Conservation (phyloP, 2,797 vertebrate species). For the Myotis daubentonii region DNA sequence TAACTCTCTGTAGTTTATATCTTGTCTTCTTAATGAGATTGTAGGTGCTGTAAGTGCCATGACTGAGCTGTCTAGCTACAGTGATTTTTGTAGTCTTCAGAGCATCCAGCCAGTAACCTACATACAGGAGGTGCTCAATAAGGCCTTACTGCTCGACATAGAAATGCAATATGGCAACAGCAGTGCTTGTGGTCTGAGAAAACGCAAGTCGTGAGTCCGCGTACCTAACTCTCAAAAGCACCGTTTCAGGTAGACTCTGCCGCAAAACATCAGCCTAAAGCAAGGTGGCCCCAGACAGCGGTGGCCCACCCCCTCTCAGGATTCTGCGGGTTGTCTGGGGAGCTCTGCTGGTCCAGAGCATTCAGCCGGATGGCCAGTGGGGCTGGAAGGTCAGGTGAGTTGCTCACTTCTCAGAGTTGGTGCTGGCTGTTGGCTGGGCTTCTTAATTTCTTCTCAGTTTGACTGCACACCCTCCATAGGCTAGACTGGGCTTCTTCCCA, state of each 20-base stretch:
- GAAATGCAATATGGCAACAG: not conserved
- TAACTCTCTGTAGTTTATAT: not conserved
- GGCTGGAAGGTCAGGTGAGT: not conserved
- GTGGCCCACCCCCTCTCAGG: not conserved
- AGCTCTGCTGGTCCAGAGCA: not conserved
- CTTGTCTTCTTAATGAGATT: not conserved
- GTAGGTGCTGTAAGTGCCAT: not conserved
- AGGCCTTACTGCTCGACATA: not conserved
- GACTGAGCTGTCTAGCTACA: not conserved
- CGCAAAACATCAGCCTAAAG: not conserved
- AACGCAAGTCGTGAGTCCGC: not conserved
- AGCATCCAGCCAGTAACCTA: not conserved
- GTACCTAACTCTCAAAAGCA: not conserved
- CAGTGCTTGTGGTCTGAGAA: not conserved
- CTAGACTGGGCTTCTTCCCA: not conserved
- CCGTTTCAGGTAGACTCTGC: not conserved
- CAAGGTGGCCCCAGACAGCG: not conserved
- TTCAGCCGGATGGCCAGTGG: not conserved
- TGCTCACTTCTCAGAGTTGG: not conserved
- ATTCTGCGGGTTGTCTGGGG: not conserved
- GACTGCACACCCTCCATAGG: not conserved
- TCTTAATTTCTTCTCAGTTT: not conserved
- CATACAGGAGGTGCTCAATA: not conserved
- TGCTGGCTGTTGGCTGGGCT: not conserved
- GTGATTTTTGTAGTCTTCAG: not conserved